Conservation (phyloP, 2,113 vertebrate species). For the zebrafish (Danio rerio) region DNA sequence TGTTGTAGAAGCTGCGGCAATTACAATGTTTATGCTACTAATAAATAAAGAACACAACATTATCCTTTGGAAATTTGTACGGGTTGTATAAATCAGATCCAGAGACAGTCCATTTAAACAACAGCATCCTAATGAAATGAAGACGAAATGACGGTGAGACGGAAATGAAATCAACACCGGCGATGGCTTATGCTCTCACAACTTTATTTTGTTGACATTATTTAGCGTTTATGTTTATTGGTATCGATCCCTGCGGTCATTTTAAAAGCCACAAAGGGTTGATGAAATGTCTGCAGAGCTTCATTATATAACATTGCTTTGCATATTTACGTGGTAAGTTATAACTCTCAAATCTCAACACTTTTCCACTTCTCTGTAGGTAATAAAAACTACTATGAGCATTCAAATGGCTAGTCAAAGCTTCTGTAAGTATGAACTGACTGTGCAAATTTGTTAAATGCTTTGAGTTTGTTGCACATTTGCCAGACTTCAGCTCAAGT, state of each 20-base stretch:
- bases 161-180: not conserved
- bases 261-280: slow-evolving; percentile 12
- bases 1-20: not conserved
- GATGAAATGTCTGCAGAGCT: slow-evolving; percentile 4
- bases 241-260: slow-evolving; percentile 23
- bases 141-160: not conserved
- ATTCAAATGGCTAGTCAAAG: not conserved
- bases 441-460: not conserved
- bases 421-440: not conserved
- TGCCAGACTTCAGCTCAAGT: not conserved
- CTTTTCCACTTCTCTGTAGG: not conserved
- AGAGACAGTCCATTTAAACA: slow-evolving; percentile 21
- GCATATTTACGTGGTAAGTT: not conserved
- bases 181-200: not conserved
- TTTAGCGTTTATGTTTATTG: slow-evolving; percentile 33
- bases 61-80: not conserved
- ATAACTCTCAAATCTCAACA: not conserved
- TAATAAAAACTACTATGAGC: not conserved
- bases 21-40: not conserved
- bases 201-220: slow-evolving; percentile 26
- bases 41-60: slow-evolving; percentile 11
- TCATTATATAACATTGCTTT: slow-evolving; percentile 1
- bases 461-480: not conserved
- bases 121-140: not conserved
- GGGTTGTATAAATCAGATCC: not conserved